These are phyloP conservation scores for Scolopax bukidnonensis DNA, from an alignment of 2,797 vertebrate species.

Conservation along the genomic window DNA sequence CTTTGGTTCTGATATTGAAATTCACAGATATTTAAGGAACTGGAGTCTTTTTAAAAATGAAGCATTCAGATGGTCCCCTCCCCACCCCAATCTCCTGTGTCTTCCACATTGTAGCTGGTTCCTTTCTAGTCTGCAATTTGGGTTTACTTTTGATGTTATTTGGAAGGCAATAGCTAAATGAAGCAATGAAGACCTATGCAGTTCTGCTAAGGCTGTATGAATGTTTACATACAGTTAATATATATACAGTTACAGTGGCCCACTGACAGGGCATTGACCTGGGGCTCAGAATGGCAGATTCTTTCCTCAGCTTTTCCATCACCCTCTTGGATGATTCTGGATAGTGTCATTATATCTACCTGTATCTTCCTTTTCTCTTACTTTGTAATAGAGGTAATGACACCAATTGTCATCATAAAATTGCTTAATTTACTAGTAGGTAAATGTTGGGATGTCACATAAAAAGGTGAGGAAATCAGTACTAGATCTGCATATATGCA, in stretches of 20 bases:
- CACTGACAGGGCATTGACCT: not conserved
- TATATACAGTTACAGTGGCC: too few relatives aligned
- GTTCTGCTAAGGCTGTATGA: not conserved
- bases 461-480: not conserved
- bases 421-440: not conserved
- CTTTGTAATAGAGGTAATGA: not conserved
- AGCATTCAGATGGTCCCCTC: not conserved
- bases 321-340: not conserved
- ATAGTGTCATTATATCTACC: not conserved
- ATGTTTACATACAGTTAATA: not conserved
- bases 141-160: not conserved
- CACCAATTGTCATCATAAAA: not conserved
- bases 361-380: not conserved
- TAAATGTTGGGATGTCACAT: not conserved
- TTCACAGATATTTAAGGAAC: constrained; percentile 16
- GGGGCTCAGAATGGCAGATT: not conserved
- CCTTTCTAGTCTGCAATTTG: not conserved
- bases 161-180: not conserved
- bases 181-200: not conserved
- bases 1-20: not conserved
- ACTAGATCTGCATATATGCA: not conserved
- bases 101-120: not conserved
- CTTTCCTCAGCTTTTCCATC: not conserved
- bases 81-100: not conserved
- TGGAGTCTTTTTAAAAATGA: not conserved